Base-by-base conservation (phyloP, 2,888 invertebrate genomes). In the Diloba caeruleocephala region DNA sequence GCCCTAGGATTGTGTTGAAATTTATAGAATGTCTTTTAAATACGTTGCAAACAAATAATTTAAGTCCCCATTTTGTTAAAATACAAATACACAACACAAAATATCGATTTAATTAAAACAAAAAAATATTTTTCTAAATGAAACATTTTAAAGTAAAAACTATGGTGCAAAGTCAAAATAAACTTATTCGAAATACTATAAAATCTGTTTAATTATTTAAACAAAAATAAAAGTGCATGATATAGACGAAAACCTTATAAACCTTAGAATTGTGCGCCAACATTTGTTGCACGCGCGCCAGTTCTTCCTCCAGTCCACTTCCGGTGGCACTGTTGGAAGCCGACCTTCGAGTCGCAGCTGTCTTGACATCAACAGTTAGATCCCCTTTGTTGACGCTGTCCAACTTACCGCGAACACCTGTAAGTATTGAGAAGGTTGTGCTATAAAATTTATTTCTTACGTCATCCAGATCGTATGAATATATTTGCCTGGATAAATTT, bases 191-290 rank as follows among this genome's bases (percentile, higher is more conserved):
- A n/a, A n/a, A n/a, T n/a, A n/a, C n/a, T n/a, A 21, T 21, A 21
- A 21, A 4, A 21, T 4, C 5, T 17, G 5, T 17, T 3, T 5
- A 19, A 43, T 32, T 37, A 46, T 28, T 69, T 74, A 73, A 74
- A 74, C 76, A 73, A 78, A 83, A 84, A 82, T 79, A 84, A 83
- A 89, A 88, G 92, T 92, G 92, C 92, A 89, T 83, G 80, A 87
- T 93, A 94, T 94, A 94, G 94, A 94, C 93, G 88, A 94, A 94
- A 94, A 95, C 94, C 94, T 94, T 93, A 91, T 92, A 94, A 95
- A 97, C 97, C 96, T 98, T 98, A 77, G 98, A 98, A 94, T 98
- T 97, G 92, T 97, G 97, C 64, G 98, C 98, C 79, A 98, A 90
- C 91, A 98, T 95, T 60, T 96, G 96, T 86, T 98, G 96, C 49